phyloP scores from a whole-genome alignment of 2,888 invertebrate genomes.

The Heterodera filipjevi region DNA sequence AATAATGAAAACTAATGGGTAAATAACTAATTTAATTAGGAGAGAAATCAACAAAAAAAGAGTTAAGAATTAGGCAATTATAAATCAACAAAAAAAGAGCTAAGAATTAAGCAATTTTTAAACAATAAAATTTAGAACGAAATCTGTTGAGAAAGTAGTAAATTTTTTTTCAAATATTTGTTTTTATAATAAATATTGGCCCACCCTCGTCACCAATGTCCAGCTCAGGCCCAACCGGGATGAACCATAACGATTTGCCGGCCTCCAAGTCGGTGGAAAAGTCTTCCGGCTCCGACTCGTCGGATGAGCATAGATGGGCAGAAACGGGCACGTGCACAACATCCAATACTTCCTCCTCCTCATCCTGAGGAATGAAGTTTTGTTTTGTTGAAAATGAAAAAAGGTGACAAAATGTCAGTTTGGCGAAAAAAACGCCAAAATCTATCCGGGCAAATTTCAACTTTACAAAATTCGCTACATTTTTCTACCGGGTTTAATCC shows the following conservation, averaged over 20 bases:
- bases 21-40: background rate
- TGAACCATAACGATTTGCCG: slow-evolving; percentile 65
- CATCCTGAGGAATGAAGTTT: slow-evolving; percentile 54
- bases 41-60: no score
- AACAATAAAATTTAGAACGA: background rate
- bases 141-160: background rate
- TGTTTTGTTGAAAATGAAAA: slow-evolving; percentile 6
- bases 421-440: no score
- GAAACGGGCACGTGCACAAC: slow-evolving; percentile 66
- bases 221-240: slow-evolving; percentile 69
- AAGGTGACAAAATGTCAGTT: no score
- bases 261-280: slow-evolving; percentile 37
- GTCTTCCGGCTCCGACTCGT: slow-evolving; percentile 49
- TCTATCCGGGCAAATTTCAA: no score
- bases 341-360: slow-evolving; percentile 77
- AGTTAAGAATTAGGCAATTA: no score
- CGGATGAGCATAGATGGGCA: slow-evolving; percentile 55
- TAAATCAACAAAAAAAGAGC: no score
- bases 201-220: slow-evolving; percentile 58
- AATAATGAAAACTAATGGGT: background rate
- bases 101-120: no score
- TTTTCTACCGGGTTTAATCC: no score
- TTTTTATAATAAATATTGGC: background rate
- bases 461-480: no score
- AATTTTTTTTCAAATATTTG: no score